A percentile compares a stretch with the other conserved stretches of the same genome.
phyloP scores from a whole-genome alignment of 2,797 vertebrate species.

The Chiroxiphia lanceolata region DNA sequence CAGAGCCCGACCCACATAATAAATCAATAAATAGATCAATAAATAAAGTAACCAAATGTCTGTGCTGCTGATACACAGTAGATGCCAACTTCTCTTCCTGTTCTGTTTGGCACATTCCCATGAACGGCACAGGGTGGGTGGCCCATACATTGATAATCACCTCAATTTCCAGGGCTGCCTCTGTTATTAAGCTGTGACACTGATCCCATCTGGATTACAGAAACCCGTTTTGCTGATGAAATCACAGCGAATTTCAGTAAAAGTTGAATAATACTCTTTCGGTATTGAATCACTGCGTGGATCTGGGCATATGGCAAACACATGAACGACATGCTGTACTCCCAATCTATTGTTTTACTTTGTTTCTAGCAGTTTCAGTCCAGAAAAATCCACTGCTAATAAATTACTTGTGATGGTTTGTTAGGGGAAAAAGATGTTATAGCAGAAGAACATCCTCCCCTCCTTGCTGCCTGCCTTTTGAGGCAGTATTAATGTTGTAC shows the following conservation, averaged over 20 bases:
- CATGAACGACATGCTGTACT: conserved; percentile 55
- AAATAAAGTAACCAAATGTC: conserved; percentile 53
- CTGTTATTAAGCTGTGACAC: conserved; percentile 39
- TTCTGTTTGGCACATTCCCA: background rate
- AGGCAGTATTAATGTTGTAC: background rate
- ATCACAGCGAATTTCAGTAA: conserved; percentile 69
- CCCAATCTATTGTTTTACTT: conserved; percentile 66
- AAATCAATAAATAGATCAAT: conserved; percentile 59
- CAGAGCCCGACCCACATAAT: background rate
- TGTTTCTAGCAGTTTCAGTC: conserved; percentile 62
- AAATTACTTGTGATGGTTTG: background rate
- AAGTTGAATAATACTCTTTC: conserved; percentile 74
- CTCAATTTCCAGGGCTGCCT: conserved; percentile 62
- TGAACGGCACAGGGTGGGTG: conserved; percentile 49
- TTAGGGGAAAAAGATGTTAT: background rate
- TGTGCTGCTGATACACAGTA: conserved; percentile 44
- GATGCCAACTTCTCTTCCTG: conserved; percentile 42
- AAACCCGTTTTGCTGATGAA: conserved; percentile 55
- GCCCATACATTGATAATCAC: background rate
- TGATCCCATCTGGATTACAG: conserved; percentile 70
- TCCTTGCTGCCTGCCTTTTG: background rate
- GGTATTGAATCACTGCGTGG: conserved; percentile 63
- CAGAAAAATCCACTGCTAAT: conserved; percentile 22
- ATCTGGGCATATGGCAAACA: conserved; percentile 76
- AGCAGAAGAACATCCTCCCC: background rate